Conservation (phyloP, 1,140 invertebrate genomes). For the Antheraea mylitta region DNA sequence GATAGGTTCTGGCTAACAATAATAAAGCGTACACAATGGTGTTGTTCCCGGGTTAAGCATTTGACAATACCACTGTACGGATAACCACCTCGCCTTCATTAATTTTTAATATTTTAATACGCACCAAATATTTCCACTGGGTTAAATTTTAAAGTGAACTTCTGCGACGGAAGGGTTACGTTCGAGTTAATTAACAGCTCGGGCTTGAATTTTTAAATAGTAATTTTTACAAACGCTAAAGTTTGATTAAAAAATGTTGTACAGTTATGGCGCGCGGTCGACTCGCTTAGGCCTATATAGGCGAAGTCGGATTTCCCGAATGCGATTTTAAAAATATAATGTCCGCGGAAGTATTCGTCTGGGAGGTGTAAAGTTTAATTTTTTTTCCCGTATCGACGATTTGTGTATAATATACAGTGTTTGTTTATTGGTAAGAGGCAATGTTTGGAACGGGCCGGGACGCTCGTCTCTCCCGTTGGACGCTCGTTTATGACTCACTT, state of each 20-base stretch:
- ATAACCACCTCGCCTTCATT: conserved; percentile 41
- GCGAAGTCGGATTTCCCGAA: conserved; percentile 36
- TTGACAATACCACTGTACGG: conserved; percentile 13
- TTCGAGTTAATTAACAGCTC: conserved; percentile 75
- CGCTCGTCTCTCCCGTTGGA: background rate
- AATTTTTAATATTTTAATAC: conserved; percentile 78
- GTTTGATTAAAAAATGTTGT: conserved; percentile 77
- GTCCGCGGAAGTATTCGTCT: conserved; percentile 47
- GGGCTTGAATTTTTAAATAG: conserved; percentile 74
- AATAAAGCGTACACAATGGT: background rate
- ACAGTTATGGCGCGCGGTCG: conserved; percentile 46
- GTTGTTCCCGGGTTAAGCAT: background rate
- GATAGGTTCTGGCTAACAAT: background rate
- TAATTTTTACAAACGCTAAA: conserved; percentile 79
- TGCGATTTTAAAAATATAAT: conserved; percentile 77
- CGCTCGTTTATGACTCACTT: conserved; percentile 37
- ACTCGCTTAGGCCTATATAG: conserved; percentile 69
- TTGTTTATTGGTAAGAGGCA: conserved; percentile 59
- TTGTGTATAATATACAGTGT: conserved; percentile 64
- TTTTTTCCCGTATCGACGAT: conserved; percentile 60
- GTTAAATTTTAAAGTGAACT: conserved; percentile 69
- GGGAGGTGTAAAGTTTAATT: conserved; percentile 69
- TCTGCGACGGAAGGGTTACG: conserved; percentile 77
- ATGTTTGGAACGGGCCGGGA: conserved; percentile 19
- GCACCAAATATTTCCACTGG: conserved; percentile 75